A percentile compares a stretch with the other conserved stretches of the same genome.
These are phyloP conservation scores for Diarsia rubi DNA, from an alignment of 2,888 invertebrate species.

Conservation along the genomic window DNA sequence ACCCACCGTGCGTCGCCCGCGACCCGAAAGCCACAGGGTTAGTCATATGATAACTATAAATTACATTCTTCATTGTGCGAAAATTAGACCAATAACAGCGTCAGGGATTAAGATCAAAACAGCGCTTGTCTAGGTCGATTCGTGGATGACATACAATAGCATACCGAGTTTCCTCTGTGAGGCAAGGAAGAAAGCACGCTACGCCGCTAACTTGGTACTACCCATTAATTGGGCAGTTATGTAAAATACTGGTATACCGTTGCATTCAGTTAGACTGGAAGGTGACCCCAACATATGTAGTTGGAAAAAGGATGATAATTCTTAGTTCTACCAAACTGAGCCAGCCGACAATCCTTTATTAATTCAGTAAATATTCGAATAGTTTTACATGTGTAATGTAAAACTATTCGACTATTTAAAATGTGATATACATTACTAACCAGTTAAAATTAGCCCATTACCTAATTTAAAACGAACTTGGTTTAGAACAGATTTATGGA, in stretches of 20 bases:
- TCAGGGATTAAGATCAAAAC: not conserved
- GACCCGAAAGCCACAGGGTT: slow-evolving; percentile 77
- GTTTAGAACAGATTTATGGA: not conserved
- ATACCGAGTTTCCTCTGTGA: not conserved
- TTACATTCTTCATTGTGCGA: not conserved
- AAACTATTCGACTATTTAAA: not conserved
- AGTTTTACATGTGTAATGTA: no score
- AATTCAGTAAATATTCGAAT: no score
- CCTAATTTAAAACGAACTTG: not conserved
- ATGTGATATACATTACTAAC: not conserved
- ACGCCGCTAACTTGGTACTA: no score
- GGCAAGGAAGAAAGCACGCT: not conserved
- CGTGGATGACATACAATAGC: not conserved
- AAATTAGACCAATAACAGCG: not conserved
- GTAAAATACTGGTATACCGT: not conserved
- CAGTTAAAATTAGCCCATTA: not conserved
- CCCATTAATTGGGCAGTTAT: no score
- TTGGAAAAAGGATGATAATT: not conserved
- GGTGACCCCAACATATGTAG: not conserved
- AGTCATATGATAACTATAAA: slow-evolving; percentile 24
- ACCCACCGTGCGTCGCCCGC: slow-evolving; percentile 15
- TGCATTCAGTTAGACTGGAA: not conserved
- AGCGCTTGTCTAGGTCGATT: not conserved
- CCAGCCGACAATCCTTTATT: not conserved
- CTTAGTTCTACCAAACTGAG: not conserved